Base-by-base conservation (phyloP, 2,797 vertebrate species). In the Manis crassicaudata region DNA sequence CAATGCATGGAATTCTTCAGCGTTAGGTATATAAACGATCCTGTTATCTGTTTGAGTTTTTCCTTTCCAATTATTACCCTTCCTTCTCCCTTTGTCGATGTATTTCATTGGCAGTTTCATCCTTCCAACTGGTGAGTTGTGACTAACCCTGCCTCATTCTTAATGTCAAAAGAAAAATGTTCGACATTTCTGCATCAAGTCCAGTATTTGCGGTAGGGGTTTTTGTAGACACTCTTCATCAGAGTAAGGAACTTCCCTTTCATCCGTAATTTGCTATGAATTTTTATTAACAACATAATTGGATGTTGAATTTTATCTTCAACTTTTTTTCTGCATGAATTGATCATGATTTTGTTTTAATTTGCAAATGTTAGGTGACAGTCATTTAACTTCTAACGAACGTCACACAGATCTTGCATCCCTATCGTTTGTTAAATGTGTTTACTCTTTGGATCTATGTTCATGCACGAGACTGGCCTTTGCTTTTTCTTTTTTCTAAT, bases 1-100 rank as follows among this genome's bases (percentile, higher is more conserved):
- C 35, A 5, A 0, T 13, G 14, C 1, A 0, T 16, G 7, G 50
- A 16, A 10, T 52, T 43, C n/a, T 62, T 11, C 43, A n/a, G 3
- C 40, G n/a, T 27, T 2, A 25, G 37, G 50, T 3, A 7, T 0
- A 6, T 0, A 20, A 40, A 46, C 37, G 23, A 4, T 32, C 16
- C 52, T 13, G 6, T 0, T 20, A 7, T 35, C 6, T 16, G 43
- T 29, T 29, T 11, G n/a, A 37, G 50, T 18, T 11, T 65, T 21
- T 35, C 65, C 43, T 27, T 11, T 46, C 58, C 13, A 8, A 7
- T 46, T 3, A 7, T 16, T 2, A 6, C 20, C 62, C 40, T 37
- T 17, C 5, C 7, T 8, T 27, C 52, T 52, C 16, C 14, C 37
- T 6, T 32, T 11, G 2, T 1, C 3, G 8, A 12, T n/a, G 5